A percentile compares a stretch with the other conserved stretches of the same genome.
These are phyloP conservation scores for Kryptopterus vitreolus DNA, from an alignment of 2,797 vertebrate species.

Conservation along the genomic window DNA sequence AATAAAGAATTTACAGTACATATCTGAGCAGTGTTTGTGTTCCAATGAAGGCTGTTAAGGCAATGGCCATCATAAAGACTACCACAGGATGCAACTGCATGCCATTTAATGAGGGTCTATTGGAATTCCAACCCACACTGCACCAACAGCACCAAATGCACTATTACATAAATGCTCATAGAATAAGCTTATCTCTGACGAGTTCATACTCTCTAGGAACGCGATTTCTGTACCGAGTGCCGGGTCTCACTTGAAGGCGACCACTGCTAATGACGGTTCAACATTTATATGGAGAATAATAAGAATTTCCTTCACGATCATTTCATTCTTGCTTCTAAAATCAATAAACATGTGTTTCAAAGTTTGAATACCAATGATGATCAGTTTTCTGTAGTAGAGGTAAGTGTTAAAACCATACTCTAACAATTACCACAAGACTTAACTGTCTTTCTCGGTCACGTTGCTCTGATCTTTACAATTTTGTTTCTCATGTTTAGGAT, in stretches of 20 bases:
- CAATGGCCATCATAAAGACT: not conserved
- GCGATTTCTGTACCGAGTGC: not conserved
- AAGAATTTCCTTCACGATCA: not conserved
- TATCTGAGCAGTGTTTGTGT: not conserved
- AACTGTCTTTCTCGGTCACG: no score
- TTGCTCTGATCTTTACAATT: not conserved
- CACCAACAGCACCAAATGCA: not conserved
- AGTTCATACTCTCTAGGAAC: not conserved
- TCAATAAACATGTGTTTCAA: not conserved
- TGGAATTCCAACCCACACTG: not conserved
- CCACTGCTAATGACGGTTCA: not conserved
- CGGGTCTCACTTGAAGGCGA: not conserved
- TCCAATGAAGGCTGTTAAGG: not conserved
- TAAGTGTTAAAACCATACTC: not conserved
- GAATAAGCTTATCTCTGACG: not conserved
- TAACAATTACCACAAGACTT: not conserved
- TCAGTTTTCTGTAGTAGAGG: not conserved
- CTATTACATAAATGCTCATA: not conserved
- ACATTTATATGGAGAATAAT: no score
- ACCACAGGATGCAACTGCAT: not conserved
- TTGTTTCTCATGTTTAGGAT: not conserved
- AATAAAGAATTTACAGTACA: not conserved
- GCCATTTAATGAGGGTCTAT: not conserved
- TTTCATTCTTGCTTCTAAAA: not conserved
- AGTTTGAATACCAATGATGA: not conserved